Conservation (phyloP, 1,140 invertebrate species). For the Hesperophylax magnus region DNA sequence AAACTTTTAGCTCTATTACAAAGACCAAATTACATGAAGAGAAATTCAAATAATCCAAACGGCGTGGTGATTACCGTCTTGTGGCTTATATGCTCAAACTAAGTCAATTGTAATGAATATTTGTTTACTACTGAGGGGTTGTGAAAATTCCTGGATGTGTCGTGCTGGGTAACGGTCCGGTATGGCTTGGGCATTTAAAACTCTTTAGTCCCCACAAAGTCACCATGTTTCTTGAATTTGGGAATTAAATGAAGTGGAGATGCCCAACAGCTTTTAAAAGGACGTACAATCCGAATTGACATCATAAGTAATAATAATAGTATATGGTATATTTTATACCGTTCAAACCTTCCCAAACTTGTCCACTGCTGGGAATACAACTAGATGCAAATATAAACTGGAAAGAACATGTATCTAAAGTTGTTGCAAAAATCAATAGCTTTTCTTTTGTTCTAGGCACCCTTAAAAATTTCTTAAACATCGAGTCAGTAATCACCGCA, state of each 20-base stretch:
- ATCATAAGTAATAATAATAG: no score
- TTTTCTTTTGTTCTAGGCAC: no score
- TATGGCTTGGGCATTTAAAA: constrained; percentile 36
- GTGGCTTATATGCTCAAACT: background rate
- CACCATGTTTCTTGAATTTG: no score
- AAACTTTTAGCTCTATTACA: constrained; percentile 67
- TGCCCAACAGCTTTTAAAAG: constrained; percentile 61
- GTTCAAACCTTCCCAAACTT: no score
- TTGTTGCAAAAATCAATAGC: no score
- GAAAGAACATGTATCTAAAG: no score
- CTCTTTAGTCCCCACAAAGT: constrained; percentile 68
- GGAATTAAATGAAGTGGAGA: constrained; percentile 64
- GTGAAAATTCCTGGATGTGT: constrained; percentile 60
- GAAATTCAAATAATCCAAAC: background rate
- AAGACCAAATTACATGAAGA: constrained; percentile 64
- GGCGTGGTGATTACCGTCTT: background rate
- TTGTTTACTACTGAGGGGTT: constrained; percentile 59
- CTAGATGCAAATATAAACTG: no score
- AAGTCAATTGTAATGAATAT: constrained; percentile 61
- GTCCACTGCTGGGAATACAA: no score
- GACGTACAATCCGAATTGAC: constrained; percentile 51
- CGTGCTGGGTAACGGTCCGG: constrained; percentile 35
- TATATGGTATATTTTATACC: no score
- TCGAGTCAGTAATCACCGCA: no score
- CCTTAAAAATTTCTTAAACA: no score